Conservation (phyloP, 2,888 invertebrate genomes). For the Hesperia comma region DNA sequence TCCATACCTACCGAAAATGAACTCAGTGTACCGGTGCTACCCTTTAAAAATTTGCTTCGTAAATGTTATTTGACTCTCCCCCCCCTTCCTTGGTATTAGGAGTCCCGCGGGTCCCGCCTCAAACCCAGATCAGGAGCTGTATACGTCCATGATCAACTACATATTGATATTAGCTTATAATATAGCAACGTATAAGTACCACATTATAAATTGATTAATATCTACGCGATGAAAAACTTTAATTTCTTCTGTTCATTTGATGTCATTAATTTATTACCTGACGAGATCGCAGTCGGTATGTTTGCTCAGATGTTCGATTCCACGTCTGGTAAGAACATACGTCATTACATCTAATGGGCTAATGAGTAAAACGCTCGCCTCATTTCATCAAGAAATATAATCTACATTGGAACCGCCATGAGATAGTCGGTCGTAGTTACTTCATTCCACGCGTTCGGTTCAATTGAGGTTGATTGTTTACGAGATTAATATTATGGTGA, state of each 20-base stretch:
- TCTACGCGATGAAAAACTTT: not conserved
- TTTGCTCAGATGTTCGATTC: conserved; percentile 34
- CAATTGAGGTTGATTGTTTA: conserved; percentile 35
- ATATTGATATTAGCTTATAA: too few relatives aligned
- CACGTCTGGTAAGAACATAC: conserved; percentile 15
- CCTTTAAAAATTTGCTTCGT: too few relatives aligned
- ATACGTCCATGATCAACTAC: too few relatives aligned
- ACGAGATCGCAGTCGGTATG: conserved; percentile 2
- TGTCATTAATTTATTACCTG: conserved; percentile 2
- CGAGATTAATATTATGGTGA: conserved; percentile 11
- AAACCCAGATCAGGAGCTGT: too few relatives aligned
- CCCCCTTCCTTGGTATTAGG: too few relatives aligned
- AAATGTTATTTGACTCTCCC: too few relatives aligned
- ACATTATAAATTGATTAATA: too few relatives aligned
- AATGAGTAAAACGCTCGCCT: conserved; percentile 27
- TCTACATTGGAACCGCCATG: conserved; percentile 25
- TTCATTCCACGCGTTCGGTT: conserved; percentile 18
- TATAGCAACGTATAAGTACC: too few relatives aligned
- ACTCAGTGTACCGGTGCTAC: too few relatives aligned
- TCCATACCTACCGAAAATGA: too few relatives aligned
- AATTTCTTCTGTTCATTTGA: not conserved
- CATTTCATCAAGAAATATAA: conserved; percentile 33
- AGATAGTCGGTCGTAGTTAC: conserved; percentile 18
- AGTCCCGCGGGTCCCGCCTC: too few relatives aligned
- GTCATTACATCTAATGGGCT: conserved; percentile 23